A percentile compares a stretch with the other conserved stretches of the same genome.
phyloP scores from a whole-genome alignment of 2,797 vertebrate species.

The Salmo trutta region DNA sequence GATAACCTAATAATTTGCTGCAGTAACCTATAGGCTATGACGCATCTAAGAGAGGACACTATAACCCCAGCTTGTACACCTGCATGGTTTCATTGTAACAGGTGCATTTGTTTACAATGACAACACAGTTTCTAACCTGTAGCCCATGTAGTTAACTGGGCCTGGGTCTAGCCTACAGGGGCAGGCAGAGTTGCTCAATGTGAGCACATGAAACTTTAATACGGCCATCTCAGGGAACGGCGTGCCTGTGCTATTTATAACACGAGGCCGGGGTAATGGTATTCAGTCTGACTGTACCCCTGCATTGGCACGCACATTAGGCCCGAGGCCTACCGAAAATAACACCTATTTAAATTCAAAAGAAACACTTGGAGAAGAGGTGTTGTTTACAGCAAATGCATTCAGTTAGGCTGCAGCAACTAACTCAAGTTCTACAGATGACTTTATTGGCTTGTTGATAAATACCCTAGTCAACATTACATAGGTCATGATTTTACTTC shows the following conservation, averaged over 20 bases:
- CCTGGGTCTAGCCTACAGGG: not conserved
- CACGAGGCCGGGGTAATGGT: not conserved
- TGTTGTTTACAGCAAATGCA: not conserved
- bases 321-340: not conserved
- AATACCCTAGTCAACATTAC: not conserved
- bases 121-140: not conserved
- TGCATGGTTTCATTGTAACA: not conserved
- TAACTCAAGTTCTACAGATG: not conserved
- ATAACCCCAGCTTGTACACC: not conserved
- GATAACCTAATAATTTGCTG: not conserved
- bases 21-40: not conserved
- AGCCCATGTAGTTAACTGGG: not conserved
- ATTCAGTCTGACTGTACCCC: not conserved
- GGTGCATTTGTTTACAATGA: not conserved
- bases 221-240: constrained; percentile 6
- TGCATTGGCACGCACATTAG: not conserved
- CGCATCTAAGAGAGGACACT: not conserved
- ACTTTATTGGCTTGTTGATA: not conserved
- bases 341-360: not conserved
- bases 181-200: not conserved
- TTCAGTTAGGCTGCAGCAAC: not conserved
- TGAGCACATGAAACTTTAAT: constrained; percentile 1
- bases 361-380: not conserved
- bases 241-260: constrained; percentile 13
- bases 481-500: not conserved